Percentiles rank a stretch among this genome's conserved stretches.
Evolutionary conservation across 2,113 vertebrate genomes (phyloP).

Genomic region (Heliornis fulica): DNA sequence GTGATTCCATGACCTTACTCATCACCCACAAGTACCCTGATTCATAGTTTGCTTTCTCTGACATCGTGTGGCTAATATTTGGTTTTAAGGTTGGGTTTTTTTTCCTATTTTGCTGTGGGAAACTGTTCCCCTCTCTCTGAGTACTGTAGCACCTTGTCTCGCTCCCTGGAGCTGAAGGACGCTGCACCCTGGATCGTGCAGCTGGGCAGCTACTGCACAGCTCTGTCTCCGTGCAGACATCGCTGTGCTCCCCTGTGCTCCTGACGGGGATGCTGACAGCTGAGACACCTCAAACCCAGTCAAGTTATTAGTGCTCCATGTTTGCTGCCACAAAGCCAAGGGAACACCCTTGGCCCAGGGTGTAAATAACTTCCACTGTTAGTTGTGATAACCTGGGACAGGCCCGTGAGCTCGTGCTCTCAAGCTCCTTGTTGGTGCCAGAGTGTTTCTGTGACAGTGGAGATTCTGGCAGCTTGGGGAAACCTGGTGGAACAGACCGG

Average conservation of each 20-base stretch:
- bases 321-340: not conserved
- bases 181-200: not conserved
- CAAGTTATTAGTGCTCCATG: rapidly evolving
- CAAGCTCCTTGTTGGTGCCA: rapidly evolving
- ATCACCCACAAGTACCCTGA: not conserved
- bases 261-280: not conserved
- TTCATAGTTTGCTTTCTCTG: not conserved
- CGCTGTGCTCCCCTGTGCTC: rapidly evolving
- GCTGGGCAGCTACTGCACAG: rapidly evolving
- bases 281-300: not conserved
- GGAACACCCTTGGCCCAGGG: rapidly evolving
- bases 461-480: not conserved
- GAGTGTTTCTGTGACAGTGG: rapidly evolving
- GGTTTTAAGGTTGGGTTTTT: no score
- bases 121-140: not conserved
- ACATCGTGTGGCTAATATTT: no score
- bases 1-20: no score
- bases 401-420: not conserved
- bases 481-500: rapidly evolving
- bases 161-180: not conserved
- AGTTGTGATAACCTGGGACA: not conserved
- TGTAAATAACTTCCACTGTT: rapidly evolving
- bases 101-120: not conserved
- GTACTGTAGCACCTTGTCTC: not conserved
- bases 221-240: not conserved